phyloP scores from a whole-genome alignment of 2,797 vertebrate species.

The Acipenser transmontanus region DNA sequence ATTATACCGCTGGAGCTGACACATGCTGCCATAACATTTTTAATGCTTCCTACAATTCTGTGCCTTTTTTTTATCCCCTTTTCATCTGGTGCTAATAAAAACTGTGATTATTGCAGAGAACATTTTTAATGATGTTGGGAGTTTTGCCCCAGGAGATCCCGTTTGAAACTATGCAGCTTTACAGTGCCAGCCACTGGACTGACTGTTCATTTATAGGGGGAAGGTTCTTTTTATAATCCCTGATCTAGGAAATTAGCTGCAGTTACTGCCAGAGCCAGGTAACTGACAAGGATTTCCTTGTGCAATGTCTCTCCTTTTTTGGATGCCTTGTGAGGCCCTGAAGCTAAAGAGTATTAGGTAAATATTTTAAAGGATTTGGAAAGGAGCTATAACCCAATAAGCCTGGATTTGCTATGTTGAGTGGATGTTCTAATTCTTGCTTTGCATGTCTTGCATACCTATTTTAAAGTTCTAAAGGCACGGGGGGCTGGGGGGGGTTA shows the following conservation, averaged over 20 bases:
- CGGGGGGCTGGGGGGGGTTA: too few species aligned
- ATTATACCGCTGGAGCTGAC: not conserved
- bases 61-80: not conserved
- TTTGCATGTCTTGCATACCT: too few species aligned
- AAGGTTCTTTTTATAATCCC: conserved; percentile 1
- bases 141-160: not conserved
- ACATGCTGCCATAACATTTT: not conserved
- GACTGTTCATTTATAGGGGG: conserved; percentile 1
- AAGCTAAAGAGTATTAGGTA: too few species aligned
- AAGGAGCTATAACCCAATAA: too few species aligned
- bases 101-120: not conserved
- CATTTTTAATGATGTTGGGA: not conserved
- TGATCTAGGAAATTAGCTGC: conserved; percentile 1
- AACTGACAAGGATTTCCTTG: not conserved
- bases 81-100: conserved; percentile 6
- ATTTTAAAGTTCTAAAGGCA: too few species aligned
- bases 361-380: too few species aligned
- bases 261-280: conserved; percentile 8
- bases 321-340: too few species aligned
- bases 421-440: too few species aligned
- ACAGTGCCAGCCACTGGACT: not conserved
- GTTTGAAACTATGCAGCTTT: not conserved
- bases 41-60: not conserved
- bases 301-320: not conserved
- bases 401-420: too few species aligned